Evolutionary conservation across 1,140 invertebrate species (phyloP).

Genomic region (Cotesia vestalis): DNA sequence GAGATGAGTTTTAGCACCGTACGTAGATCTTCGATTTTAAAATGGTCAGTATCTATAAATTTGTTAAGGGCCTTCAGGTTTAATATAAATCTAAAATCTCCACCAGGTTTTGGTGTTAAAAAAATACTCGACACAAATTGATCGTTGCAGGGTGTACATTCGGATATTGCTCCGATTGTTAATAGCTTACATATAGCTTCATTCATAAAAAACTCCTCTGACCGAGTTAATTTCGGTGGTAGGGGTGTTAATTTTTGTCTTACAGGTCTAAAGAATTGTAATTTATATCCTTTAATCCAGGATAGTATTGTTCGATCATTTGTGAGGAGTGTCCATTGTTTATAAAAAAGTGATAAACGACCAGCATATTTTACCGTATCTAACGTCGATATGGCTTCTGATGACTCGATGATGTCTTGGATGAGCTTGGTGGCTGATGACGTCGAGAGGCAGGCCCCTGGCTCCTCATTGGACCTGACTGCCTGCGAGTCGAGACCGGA

Average conservation of each 20-base stretch:
- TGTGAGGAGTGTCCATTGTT: conserved; percentile 9
- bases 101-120: not conserved
- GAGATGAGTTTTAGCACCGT: not conserved
- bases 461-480: no score
- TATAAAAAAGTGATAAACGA: not conserved
- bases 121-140: conserved; percentile 6
- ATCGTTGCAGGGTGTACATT: not conserved
- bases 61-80: not conserved
- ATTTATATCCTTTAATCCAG: not conserved
- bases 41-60: conserved; percentile 1
- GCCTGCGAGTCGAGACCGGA: no score
- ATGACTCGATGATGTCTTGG: no score
- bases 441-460: no score
- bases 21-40: not conserved
- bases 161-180: not conserved
- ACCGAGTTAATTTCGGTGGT: not conserved
- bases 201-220: not conserved
- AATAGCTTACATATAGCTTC: not conserved
- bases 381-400: not conserved
- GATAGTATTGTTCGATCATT: not conserved
- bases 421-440: no score
- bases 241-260: not conserved
- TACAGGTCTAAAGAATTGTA: not conserved
- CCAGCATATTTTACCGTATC: not conserved
- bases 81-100: not conserved